Conservation (phyloP, 92 coral and sea anemone genomes). For the Actinernus sp. region DNA sequence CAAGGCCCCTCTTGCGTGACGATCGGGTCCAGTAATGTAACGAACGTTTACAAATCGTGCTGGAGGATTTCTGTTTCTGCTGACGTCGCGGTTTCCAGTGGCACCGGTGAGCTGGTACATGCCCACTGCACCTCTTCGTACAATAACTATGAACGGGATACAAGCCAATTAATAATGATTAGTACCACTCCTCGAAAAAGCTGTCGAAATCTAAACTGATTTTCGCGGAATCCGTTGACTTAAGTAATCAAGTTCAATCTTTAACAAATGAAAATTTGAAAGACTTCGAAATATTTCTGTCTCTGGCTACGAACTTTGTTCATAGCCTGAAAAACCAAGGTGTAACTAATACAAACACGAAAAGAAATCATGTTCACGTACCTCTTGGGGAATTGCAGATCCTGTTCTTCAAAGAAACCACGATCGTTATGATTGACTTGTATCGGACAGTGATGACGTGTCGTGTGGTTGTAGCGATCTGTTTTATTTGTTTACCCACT, state of each 20-base stretch:
- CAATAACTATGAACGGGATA: too few species aligned
- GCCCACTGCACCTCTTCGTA: constrained; percentile 53
- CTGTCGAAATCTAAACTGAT: constrained; percentile 41
- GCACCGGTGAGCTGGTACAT: constrained; percentile 42
- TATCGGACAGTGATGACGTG: constrained; percentile 33
- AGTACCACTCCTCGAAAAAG: too few species aligned
- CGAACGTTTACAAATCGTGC: constrained; percentile 41
- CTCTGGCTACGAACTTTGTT: neutral
- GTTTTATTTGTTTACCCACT: constrained; percentile 11
- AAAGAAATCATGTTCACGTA: too few species aligned
- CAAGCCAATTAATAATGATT: too few species aligned
- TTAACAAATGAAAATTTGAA: too few species aligned
- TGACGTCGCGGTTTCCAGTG: constrained; percentile 51
- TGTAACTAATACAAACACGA: too few species aligned
- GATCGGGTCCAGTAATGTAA: constrained; percentile 49
- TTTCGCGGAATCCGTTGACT: too few species aligned
- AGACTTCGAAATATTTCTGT: too few species aligned
- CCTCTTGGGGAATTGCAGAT: constrained; percentile 53
- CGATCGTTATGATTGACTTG: constrained; percentile 25
- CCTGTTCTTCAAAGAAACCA: constrained; percentile 22
- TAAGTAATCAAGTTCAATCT: too few species aligned
- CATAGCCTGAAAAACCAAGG: too few species aligned
- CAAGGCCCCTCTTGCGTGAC: constrained; percentile 41
- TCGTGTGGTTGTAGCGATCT: constrained; percentile 44
- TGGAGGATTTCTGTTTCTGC: constrained; percentile 40